phyloP scores from a whole-genome alignment of 23 tunicate genomes.

The Trididemnum nubilum region DNA sequence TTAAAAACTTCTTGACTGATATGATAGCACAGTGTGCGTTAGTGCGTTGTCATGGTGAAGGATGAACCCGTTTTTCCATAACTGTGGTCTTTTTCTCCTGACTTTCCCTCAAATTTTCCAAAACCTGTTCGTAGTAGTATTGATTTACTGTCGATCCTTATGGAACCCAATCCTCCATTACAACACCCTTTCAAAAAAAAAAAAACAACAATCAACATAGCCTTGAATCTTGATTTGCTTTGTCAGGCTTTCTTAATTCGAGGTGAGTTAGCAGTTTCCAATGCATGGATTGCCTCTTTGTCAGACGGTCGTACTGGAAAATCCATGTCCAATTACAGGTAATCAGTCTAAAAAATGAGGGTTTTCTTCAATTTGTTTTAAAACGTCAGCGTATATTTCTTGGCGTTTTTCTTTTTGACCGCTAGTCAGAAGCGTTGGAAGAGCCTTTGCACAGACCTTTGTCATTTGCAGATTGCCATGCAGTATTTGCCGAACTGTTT shows the following conservation, averaged over 20 bases:
- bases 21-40: constrained; percentile 15
- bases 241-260: background rate
- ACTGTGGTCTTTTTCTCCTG: too few relatives aligned
- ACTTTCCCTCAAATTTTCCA: too few relatives aligned
- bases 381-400: constrained; percentile 1
- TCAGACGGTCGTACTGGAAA: constrained; percentile 13
- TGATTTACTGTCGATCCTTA: background rate
- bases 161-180: constrained; percentile 17
- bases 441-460: background rate
- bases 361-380: constrained; percentile 17
- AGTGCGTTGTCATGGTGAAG: constrained; percentile 29
- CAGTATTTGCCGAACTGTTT: constrained; percentile 10
- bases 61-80: too few relatives aligned
- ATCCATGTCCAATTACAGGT: constrained; percentile 7
- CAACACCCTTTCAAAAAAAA: constrained; percentile 4
- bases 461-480: constrained; percentile 11
- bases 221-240: constrained; percentile 8
- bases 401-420: too few relatives aligned
- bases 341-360: constrained; percentile 2
- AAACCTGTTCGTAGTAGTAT: constrained; percentile 16
- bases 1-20: background rate
- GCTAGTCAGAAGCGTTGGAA: too few relatives aligned
- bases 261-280: too few relatives aligned
- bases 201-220: constrained; percentile 5
- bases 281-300: too few relatives aligned